Conservation (phyloP, 2,113 vertebrate genomes). For the Syrrhaptes paradoxus region DNA sequence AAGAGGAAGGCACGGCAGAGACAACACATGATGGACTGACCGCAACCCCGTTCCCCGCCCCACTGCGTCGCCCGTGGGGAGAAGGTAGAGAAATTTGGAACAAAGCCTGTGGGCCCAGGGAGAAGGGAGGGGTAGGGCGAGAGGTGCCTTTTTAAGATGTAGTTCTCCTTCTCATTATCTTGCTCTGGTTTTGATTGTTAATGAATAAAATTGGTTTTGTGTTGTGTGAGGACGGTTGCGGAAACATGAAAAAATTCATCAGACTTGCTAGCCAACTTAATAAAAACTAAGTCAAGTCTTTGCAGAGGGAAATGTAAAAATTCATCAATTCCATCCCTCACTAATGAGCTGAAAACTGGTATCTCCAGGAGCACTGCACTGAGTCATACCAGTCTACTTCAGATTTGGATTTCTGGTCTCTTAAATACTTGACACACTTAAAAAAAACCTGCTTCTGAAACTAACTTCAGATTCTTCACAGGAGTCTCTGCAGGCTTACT, state of each 20-base stretch:
- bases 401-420: not conserved
- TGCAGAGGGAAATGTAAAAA: not conserved
- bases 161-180: no score
- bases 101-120: no score
- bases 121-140: no score
- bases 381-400: not conserved
- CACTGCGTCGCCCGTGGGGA: no score
- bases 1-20: no score
- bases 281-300: not conserved
- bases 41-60: no score
- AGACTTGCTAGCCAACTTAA: not conserved
- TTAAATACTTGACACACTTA: not conserved
- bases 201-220: no score
- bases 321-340: not conserved
- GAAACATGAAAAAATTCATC: not conserved
- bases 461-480: not conserved
- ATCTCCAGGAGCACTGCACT: not conserved
- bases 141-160: no score
- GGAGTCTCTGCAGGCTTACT: not conserved
- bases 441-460: not conserved
- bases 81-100: no score
- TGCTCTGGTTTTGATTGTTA: no score
- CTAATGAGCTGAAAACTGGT: not conserved
- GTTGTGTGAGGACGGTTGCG: fast-evolving
- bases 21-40: no score